Evolutionary conservation across 2,113 vertebrate species (phyloP).

Genomic region (Macrotis lagotis): DNA sequence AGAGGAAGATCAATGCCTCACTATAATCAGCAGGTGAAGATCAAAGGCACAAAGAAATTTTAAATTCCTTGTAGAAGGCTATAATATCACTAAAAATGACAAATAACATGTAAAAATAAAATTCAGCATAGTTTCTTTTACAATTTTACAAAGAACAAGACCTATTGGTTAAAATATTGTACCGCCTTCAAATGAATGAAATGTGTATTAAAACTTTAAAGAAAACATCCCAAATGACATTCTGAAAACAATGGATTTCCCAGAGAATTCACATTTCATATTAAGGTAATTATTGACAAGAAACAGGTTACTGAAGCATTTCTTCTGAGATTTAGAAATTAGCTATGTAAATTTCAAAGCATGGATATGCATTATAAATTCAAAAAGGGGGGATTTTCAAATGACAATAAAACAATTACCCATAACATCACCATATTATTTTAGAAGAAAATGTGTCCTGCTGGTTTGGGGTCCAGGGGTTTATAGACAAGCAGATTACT

Average conservation of each 20-base stretch:
- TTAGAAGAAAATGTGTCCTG: neutral
- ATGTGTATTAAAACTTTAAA: neutral
- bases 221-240: neutral
- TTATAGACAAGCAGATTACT: constrained; percentile 42
- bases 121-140: neutral
- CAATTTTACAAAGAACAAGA: neutral
- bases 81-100: too few species aligned
- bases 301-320: neutral
- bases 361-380: neutral
- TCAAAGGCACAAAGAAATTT: too few species aligned
- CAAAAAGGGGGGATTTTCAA: neutral
- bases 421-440: neutral
- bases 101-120: too few species aligned
- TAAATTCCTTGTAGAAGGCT: too few species aligned
- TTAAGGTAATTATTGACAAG: neutral
- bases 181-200: neutral
- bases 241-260: neutral
- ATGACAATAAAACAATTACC: neutral
- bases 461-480: neutral
- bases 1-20: too few species aligned
- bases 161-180: neutral
- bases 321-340: neutral
- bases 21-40: neutral
- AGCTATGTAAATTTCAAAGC: neutral
- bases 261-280: neutral